These are phyloP conservation scores for Pollimyrus isidori DNA, from an alignment of 2,113 vertebrate species.

Conservation along the genomic window DNA sequence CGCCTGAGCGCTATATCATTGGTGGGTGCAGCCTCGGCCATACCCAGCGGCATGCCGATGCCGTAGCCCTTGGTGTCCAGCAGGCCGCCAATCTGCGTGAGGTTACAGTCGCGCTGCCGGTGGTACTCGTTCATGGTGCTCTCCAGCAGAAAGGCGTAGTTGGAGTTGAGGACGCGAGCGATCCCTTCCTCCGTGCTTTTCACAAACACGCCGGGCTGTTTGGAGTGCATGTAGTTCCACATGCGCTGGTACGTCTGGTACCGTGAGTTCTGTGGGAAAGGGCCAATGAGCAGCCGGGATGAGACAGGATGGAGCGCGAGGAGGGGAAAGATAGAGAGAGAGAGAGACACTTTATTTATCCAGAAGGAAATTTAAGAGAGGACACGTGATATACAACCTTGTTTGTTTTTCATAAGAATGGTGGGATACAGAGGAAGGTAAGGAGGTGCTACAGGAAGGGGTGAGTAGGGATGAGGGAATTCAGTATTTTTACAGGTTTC, in stretches of 20 bases:
- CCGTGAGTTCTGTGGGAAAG: slow-evolving; percentile 77
- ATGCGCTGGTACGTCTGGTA: slow-evolving; percentile 98
- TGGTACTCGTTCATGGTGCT: slow-evolving; percentile 99
- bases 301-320: neutral
- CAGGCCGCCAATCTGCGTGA: slow-evolving; percentile 95
- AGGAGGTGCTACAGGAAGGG: neutral
- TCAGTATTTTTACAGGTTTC: neutral
- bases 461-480: neutral
- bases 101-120: slow-evolving; percentile 94
- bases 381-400: neutral
- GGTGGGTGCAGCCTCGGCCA: slow-evolving; percentile 17
- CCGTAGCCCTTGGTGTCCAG: slow-evolving; percentile 99
- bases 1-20: neutral
- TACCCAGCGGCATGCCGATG: slow-evolving; percentile 96
- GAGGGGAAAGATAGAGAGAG: neutral
- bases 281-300: neutral
- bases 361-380: too few relatives aligned
- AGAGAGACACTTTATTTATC: too few relatives aligned
- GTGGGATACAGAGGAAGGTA: too few relatives aligned
- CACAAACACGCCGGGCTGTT: slow-evolving; percentile 94
- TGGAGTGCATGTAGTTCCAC: slow-evolving; percentile 99
- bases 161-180: slow-evolving; percentile 91
- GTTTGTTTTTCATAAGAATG: neutral
- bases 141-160: slow-evolving; percentile 94
- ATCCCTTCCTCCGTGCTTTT: slow-evolving; percentile 99